A percentile compares a stretch with the other conserved stretches of the same genome.
Conservation (phyloP, 2,888 invertebrate genomes). For the Orthosia gothica region DNA sequence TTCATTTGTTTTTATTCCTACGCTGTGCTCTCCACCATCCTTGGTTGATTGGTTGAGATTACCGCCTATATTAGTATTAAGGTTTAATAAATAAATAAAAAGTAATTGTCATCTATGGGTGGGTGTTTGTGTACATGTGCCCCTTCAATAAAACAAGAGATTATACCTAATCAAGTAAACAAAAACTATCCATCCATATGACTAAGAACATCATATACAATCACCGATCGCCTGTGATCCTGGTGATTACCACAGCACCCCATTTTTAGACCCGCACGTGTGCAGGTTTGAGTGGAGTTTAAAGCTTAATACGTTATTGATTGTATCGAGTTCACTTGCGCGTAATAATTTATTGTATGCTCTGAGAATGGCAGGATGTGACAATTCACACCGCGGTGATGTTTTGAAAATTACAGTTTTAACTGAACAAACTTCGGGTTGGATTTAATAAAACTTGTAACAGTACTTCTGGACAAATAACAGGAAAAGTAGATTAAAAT, state of each 20-base stretch:
- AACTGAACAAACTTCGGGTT: background rate
- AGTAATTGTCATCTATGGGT: background rate
- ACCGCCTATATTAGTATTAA: no score
- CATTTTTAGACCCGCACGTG: conserved; percentile 54
- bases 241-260: conserved; percentile 45
- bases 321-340: conserved; percentile 54
- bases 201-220: conserved; percentile 20
- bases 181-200: background rate
- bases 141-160: conserved; percentile 2
- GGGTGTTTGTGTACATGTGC: background rate
- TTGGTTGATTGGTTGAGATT: no score
- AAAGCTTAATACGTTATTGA: conserved; percentile 65
- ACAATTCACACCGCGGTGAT: conserved; percentile 48
- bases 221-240: conserved; percentile 25
- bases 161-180: conserved; percentile 43
- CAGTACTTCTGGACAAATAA: background rate
- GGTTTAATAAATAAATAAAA: background rate
- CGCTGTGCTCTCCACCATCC: no score
- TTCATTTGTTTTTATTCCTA: no score
- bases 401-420: background rate
- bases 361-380: conserved; percentile 55
- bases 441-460: background rate
- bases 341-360: conserved; percentile 45
- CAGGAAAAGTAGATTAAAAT: no score
- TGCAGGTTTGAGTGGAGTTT: conserved; percentile 59